These are phyloP conservation scores for Drosophila atroscutellata DNA, from an alignment of 2,888 invertebrate species.

Conservation along the genomic window DNA sequence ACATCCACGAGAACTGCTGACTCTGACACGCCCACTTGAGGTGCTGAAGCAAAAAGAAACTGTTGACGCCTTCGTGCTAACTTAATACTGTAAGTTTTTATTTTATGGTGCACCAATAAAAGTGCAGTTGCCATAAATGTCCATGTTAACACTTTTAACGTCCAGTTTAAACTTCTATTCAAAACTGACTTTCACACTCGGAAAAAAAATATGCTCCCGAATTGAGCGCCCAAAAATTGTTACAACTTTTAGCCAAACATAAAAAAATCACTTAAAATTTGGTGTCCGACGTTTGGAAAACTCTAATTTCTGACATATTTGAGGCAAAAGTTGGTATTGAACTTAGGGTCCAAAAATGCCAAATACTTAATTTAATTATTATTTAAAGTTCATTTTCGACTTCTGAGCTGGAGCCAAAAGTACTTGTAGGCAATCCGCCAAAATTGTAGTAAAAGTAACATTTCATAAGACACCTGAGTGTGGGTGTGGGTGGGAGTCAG, in stretches of 20 bases:
- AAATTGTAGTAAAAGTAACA: background rate
- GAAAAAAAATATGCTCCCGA: background rate
- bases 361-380: too few species aligned
- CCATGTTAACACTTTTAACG: slow-evolving; percentile 1
- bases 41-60: background rate
- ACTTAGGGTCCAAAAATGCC: too few species aligned
- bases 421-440: background rate
- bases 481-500: too few species aligned
- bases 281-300: background rate
- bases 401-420: background rate
- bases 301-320: background rate
- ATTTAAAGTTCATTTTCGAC: background rate
- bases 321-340: too few species aligned
- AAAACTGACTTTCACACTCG: background rate
- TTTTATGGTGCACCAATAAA: slow-evolving; percentile 2
- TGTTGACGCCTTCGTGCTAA: background rate
- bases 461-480: too few species aligned
- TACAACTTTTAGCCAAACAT: background rate
- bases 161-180: background rate
- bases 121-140: slow-evolving; percentile 2
- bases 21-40: background rate
- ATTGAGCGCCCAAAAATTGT: background rate
- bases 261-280: background rate
- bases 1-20: background rate
- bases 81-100: background rate